Conservation (phyloP, 2,888 invertebrate genomes). For the Cepaea hortensis region DNA sequence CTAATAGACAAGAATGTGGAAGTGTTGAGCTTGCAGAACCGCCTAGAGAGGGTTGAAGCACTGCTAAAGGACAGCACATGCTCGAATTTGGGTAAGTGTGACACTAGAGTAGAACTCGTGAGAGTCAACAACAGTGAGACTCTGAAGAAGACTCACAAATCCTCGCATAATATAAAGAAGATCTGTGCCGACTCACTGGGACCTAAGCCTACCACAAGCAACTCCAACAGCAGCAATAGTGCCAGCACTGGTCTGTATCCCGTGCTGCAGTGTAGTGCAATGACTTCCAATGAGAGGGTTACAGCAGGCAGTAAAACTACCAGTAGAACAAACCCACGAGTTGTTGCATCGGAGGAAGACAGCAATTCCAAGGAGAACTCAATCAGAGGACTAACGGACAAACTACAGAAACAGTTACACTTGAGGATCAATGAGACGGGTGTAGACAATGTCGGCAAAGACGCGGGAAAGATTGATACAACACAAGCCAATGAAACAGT, state of each 20-base stretch:
- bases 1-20: slow-evolving; percentile 52
- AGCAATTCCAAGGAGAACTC: no score
- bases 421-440: neutral
- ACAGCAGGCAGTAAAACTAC: no score
- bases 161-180: neutral
- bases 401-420: neutral
- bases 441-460: neutral
- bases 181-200: no score
- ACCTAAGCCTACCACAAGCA: no score
- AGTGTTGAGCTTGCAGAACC: slow-evolving; percentile 54
- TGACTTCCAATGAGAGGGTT: no score
- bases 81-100: slow-evolving; percentile 22
- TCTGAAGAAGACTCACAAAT: neutral
- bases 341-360: neutral
- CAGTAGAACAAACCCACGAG: neutral
- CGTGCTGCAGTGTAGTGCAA: no score
- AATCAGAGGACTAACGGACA: neutral
- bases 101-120: slow-evolving; percentile 10
- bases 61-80: slow-evolving; percentile 52
- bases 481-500: neutral
- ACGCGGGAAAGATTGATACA: no score
- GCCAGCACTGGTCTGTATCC: no score
- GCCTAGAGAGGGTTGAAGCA: slow-evolving; percentile 42
- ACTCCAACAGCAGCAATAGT: no score
- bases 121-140: neutral